phyloP scores from a whole-genome alignment of 2,113 vertebrate species.

The Macaca mulatta region DNA sequence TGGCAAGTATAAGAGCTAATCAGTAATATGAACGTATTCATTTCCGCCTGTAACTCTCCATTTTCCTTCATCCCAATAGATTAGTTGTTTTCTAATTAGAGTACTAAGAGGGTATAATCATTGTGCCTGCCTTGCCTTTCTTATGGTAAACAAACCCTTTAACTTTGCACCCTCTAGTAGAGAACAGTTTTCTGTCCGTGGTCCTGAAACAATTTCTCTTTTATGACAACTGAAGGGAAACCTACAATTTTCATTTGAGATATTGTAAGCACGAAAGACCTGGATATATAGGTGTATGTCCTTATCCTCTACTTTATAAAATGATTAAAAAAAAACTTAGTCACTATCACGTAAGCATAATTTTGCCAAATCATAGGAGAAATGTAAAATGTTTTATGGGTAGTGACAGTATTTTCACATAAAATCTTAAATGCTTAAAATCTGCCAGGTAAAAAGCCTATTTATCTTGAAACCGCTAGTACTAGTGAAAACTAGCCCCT shows the following conservation, averaged over 20 bases:
- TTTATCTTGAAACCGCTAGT: neutral
- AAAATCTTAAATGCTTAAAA: neutral
- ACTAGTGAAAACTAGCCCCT: neutral
- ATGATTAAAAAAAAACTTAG: neutral
- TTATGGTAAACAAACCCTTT: slow-evolving; percentile 62
- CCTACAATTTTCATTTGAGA: slow-evolving; percentile 17
- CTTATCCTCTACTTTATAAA: neutral
- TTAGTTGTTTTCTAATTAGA: slow-evolving; percentile 64
- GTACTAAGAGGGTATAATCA: slow-evolving; percentile 50
- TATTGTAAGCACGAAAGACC: neutral
- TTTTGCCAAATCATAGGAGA: neutral
- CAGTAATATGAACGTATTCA: neutral
- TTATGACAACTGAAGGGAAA: neutral
- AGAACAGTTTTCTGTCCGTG: slow-evolving; percentile 44
- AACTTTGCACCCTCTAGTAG: neutral
- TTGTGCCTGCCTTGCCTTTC: slow-evolving; percentile 22
- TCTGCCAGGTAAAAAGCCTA: neutral
- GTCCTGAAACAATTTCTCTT: slow-evolving; percentile 63
- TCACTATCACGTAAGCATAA: neutral
- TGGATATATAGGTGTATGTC: neutral
- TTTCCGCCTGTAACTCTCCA: neutral
- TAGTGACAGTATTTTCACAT: neutral
- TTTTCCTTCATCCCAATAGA: slow-evolving; percentile 29
- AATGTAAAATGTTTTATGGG: neutral
- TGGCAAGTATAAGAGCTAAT: neutral